Evolutionary conservation across 2,888 invertebrate species (phyloP).

Genomic region (Drosophila lutescens): DNA sequence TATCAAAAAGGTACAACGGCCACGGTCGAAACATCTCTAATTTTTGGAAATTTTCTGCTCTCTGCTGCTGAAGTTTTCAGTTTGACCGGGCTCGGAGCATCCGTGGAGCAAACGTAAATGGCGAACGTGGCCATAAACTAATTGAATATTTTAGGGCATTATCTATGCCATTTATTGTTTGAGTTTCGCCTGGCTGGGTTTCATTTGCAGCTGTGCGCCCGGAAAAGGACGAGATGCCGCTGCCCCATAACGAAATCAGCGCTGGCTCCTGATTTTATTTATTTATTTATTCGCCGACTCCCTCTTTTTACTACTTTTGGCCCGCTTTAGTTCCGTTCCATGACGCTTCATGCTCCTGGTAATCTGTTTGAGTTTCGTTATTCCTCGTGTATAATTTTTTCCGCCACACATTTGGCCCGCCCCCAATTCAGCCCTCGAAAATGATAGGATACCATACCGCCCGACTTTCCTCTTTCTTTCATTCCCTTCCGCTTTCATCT

Average conservation of each 20-base stretch:
- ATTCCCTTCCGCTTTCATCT: constrained; percentile 30
- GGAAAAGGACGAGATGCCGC: constrained; percentile 16
- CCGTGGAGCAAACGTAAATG: constrained; percentile 33
- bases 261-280: constrained; percentile 69
- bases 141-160: constrained; percentile 78
- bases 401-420: constrained; percentile 31
- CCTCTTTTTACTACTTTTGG: constrained; percentile 33
- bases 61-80: constrained; percentile 35
- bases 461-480: constrained; percentile 10
- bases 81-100: constrained; percentile 15
- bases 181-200: constrained; percentile 74
- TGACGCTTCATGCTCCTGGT: constrained; percentile 40
- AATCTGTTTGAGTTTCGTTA: constrained; percentile 53
- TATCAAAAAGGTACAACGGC: constrained; percentile 61
- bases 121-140: constrained; percentile 74
- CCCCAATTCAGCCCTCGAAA: not conserved
- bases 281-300: constrained; percentile 62
- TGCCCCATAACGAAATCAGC: constrained; percentile 53
- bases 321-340: constrained; percentile 35
- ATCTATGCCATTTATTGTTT: constrained; percentile 77
- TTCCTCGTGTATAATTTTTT: constrained; percentile 62
- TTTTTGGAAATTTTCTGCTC: constrained; percentile 54
- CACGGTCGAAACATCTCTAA: constrained; percentile 51
- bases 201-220: constrained; percentile 65
- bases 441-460: constrained; percentile 10